These are phyloP conservation scores for Psix sp. DNA, from an alignment of 1,140 invertebrate genomes.

Conservation along the genomic window DNA sequence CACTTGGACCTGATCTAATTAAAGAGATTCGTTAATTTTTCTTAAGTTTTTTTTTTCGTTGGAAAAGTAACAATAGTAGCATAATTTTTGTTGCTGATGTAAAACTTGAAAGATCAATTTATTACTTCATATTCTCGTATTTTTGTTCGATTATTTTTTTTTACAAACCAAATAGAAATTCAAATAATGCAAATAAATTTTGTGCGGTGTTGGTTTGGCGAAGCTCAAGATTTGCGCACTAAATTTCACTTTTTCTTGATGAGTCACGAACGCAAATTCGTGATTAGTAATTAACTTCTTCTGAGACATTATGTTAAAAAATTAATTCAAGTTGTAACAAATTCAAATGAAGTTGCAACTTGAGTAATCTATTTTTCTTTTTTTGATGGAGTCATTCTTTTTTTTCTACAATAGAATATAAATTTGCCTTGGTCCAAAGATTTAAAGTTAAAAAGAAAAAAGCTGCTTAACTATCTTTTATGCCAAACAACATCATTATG, in stretches of 20 bases:
- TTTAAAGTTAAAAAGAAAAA: slow-evolving; percentile 20
- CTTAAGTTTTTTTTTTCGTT: too few species aligned
- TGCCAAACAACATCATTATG: slow-evolving; percentile 28
- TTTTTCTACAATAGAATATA: slow-evolving; percentile 22
- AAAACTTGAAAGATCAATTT: too few species aligned
- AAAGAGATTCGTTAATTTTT: too few species aligned
- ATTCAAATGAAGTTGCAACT: slow-evolving; percentile 31
- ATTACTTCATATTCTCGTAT: too few species aligned
- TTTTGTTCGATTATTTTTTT: not conserved
- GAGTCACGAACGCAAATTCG: slow-evolving; percentile 10
- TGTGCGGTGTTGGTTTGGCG: not conserved
- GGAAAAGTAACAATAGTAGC: too few species aligned
- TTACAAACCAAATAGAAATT: slow-evolving; percentile 7
- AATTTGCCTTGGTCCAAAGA: slow-evolving; percentile 24
- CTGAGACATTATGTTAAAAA: slow-evolving; percentile 17
- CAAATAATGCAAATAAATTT: slow-evolving; percentile 16
- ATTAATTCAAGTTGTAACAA: slow-evolving; percentile 28
- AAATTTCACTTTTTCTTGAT: slow-evolving; percentile 16
- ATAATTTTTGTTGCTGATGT: too few species aligned
- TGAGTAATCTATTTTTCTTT: slow-evolving; percentile 33
- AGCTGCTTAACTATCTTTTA: slow-evolving; percentile 25
- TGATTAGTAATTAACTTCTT: slow-evolving; percentile 43
- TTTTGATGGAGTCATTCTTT: slow-evolving; percentile 29
- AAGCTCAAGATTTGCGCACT: slow-evolving; percentile 12
- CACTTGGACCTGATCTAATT: too few species aligned